Evolutionary conservation across 2,113 vertebrate species (phyloP).

Genomic region (Holacanthus passer): DNA sequence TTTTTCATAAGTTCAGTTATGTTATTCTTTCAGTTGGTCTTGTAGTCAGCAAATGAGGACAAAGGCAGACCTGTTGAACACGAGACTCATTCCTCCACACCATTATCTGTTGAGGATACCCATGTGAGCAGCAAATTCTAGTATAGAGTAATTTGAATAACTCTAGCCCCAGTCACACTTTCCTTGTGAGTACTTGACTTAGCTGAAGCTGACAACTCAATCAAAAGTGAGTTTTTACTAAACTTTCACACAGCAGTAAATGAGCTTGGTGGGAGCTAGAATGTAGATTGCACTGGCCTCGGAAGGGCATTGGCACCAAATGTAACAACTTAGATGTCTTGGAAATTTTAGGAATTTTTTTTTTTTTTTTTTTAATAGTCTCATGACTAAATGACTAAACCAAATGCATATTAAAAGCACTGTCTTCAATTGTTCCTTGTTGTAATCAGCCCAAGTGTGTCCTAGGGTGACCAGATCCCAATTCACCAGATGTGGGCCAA

Average conservation of each 20-base stretch:
- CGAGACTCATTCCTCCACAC: background rate
- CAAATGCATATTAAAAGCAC: too few relatives aligned
- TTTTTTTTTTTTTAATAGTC: too few relatives aligned
- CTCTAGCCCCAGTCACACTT: background rate
- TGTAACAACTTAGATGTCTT: too few relatives aligned
- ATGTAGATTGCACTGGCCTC: background rate
- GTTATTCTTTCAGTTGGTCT: slow-evolving; percentile 32
- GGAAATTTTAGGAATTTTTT: too few relatives aligned
- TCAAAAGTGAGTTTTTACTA: background rate
- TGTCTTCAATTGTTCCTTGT: background rate
- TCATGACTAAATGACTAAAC: too few relatives aligned
- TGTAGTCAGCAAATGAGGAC: slow-evolving; percentile 14
- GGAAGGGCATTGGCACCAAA: background rate
- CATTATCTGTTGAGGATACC: background rate
- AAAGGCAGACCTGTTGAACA: slow-evolving; percentile 11
- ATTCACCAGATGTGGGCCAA: too few relatives aligned
- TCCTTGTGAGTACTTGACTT: background rate
- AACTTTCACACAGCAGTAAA: background rate
- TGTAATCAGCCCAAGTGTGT: too few relatives aligned
- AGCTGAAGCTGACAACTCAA: too few relatives aligned
- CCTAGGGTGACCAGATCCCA: too few relatives aligned
- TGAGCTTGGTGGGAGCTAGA: background rate
- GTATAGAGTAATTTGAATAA: background rate
- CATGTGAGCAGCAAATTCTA: too few relatives aligned
- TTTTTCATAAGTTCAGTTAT: slow-evolving; percentile 55